phyloP scores from a whole-genome alignment of 2,797 vertebrate species.

The Hirundo rustica region DNA sequence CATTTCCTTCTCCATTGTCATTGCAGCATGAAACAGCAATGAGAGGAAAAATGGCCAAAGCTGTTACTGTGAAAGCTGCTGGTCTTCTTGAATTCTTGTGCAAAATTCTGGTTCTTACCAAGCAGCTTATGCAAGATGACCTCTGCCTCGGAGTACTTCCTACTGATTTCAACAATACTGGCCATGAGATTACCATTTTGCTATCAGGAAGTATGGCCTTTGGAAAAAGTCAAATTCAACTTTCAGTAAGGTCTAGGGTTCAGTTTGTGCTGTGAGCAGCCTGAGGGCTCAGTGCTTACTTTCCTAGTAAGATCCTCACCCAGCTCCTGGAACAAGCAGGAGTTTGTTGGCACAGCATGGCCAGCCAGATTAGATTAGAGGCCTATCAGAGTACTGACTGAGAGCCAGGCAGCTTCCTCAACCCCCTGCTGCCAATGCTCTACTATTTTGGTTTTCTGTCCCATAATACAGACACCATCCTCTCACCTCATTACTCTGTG shows the following conservation, averaged over 20 bases:
- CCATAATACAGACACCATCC: too few relatives aligned
- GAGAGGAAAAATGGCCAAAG: not conserved
- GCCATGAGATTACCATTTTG: not conserved
- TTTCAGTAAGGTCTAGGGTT: not conserved
- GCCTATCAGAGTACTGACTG: not conserved
- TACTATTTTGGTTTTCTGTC: not conserved
- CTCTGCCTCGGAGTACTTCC: not conserved
- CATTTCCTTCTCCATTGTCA: not conserved
- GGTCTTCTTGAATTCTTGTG: not conserved
- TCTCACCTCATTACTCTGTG: not conserved
- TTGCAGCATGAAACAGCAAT: not conserved
- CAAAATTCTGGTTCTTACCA: not conserved
- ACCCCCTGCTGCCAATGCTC: not conserved
- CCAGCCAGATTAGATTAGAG: not conserved
- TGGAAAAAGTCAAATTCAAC: not conserved
- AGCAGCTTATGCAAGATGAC: not conserved
- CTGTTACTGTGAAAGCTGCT: not conserved
- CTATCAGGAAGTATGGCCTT: not conserved
- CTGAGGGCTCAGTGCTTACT: not conserved
- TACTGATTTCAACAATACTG: not conserved
- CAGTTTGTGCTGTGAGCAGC: not conserved
- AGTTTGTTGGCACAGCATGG: not conserved
- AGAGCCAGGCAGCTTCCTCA: not conserved
- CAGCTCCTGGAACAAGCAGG: not conserved
- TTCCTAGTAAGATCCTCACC: not conserved